Evolutionary conservation across 1,140 invertebrate species (phyloP).

Genomic region (Drosophila ogumai): DNA sequence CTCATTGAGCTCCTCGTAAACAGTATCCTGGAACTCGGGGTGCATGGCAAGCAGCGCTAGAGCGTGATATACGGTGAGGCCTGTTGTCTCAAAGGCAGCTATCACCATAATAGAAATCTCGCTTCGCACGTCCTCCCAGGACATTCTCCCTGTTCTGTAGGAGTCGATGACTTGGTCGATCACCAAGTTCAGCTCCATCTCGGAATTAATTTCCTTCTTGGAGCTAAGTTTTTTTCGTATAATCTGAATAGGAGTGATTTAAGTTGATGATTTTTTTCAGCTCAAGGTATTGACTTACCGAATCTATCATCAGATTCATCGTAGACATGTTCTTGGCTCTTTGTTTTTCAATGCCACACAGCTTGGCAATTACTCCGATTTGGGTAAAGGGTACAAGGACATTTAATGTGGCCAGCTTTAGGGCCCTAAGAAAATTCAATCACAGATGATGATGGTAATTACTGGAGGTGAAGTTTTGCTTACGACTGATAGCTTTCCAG

Average conservation of each 20-base stretch:
- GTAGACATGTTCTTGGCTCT: neutral
- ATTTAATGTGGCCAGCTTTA: neutral
- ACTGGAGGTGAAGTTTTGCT: neutral
- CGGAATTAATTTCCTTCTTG: neutral
- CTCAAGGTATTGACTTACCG: neutral
- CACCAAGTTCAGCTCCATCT: slow-evolving; percentile 1
- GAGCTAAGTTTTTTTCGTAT: slow-evolving; percentile 5
- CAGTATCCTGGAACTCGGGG: slow-evolving; percentile 85
- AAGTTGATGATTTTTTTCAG: neutral
- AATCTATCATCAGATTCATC: neutral
- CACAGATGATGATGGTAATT: neutral
- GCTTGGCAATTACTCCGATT: neutral
- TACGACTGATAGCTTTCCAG: slow-evolving; percentile 38
- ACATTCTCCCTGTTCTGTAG: slow-evolving; percentile 26
- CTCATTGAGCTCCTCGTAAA: slow-evolving; percentile 87
- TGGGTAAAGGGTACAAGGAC: neutral
- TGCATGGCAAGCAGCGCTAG: slow-evolving; percentile 67
- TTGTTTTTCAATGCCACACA: neutral
- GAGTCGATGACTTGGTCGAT: slow-evolving; percentile 50
- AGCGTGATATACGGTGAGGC: slow-evolving; percentile 37
- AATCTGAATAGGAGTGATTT: neutral
- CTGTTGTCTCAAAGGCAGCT: slow-evolving; percentile 69
- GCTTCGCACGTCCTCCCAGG: slow-evolving; percentile 37
- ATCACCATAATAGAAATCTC: slow-evolving; percentile 53
- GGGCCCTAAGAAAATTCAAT: neutral